Percentiles rank a stretch among this genome's conserved stretches.
phyloP scores from a whole-genome alignment of 2,797 vertebrate species.

The Danio choprae region DNA sequence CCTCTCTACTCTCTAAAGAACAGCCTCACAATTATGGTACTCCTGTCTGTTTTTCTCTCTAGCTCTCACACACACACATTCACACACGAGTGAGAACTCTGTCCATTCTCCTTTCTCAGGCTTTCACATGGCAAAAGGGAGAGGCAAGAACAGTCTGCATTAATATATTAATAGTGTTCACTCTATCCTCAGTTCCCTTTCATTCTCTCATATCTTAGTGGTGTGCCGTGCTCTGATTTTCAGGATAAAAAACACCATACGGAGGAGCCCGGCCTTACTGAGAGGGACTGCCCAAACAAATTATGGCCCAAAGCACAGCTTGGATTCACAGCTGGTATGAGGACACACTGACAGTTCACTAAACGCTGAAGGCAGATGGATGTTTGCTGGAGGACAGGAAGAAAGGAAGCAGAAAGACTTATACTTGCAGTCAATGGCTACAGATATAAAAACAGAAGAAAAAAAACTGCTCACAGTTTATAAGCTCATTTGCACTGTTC shows the following conservation, averaged over 20 bases:
- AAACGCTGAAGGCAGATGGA: constrained; percentile 31
- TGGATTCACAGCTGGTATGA: constrained; percentile 17
- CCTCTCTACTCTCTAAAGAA: constrained; percentile 19
- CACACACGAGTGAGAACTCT: constrained; percentile 9
- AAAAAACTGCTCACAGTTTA: background rate
- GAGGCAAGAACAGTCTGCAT: constrained; percentile 23
- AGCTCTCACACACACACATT: background rate
- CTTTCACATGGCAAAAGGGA: constrained; percentile 9
- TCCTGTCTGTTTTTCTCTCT: constrained; percentile 21
- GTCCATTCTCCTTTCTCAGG: constrained; percentile 9
- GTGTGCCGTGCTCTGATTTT: constrained; percentile 15
- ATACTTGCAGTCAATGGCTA: constrained; percentile 11
- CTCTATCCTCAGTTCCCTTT: constrained; percentile 37
- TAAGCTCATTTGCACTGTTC: constrained; percentile 10
- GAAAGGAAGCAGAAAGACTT: background rate
- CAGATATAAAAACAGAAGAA: background rate
- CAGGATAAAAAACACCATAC: constrained; percentile 3
- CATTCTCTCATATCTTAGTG: constrained; percentile 28
- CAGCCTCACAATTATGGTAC: constrained; percentile 18
- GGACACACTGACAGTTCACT: constrained; percentile 26
- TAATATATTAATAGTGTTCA: constrained; percentile 44
- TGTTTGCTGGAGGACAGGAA: constrained; percentile 6
- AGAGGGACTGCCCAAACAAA: constrained; percentile 15
- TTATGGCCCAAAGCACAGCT: constrained; percentile 9
- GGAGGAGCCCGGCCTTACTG: constrained; percentile 8